phyloP scores from a whole-genome alignment of 2,113 vertebrate genomes.

The Rhinolophus sinicus region DNA sequence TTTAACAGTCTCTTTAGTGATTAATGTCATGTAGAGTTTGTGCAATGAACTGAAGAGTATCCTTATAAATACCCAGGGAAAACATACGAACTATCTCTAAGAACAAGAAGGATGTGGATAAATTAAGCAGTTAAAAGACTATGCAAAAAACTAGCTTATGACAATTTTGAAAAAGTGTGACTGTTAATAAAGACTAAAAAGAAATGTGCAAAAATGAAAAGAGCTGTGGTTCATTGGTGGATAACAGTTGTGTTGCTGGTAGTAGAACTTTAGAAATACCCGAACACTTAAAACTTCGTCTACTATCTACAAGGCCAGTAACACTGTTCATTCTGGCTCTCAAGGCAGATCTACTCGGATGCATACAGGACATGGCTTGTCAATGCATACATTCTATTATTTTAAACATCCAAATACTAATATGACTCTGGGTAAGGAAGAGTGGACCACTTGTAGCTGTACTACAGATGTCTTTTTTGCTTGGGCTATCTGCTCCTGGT shows the following conservation, averaged over 20 bases:
- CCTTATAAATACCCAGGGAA: background rate
- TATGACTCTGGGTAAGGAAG: background rate
- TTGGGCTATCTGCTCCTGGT: background rate
- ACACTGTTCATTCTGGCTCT: background rate
- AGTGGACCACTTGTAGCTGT: background rate
- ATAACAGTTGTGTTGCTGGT: background rate
- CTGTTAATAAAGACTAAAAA: background rate
- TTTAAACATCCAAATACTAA: background rate
- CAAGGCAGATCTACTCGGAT: background rate
- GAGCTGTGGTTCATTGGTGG: background rate
- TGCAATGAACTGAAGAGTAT: background rate
- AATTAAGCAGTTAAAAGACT: constrained; percentile 41
- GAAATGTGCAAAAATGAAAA: constrained; percentile 6
- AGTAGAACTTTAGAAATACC: background rate
- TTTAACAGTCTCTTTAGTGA: background rate
- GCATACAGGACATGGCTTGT: background rate
- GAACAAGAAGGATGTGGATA: background rate
- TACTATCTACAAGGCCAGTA: background rate
- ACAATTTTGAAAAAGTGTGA: background rate
- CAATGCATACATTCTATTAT: background rate
- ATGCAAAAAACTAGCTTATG: constrained; percentile 10
- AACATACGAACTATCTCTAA: constrained; percentile 3
- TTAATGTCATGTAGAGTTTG: background rate
- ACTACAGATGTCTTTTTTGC: background rate
- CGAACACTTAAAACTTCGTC: background rate